These are phyloP conservation scores for Pteropus rufus DNA, from an alignment of 2,797 vertebrate species.

Conservation along the genomic window DNA sequence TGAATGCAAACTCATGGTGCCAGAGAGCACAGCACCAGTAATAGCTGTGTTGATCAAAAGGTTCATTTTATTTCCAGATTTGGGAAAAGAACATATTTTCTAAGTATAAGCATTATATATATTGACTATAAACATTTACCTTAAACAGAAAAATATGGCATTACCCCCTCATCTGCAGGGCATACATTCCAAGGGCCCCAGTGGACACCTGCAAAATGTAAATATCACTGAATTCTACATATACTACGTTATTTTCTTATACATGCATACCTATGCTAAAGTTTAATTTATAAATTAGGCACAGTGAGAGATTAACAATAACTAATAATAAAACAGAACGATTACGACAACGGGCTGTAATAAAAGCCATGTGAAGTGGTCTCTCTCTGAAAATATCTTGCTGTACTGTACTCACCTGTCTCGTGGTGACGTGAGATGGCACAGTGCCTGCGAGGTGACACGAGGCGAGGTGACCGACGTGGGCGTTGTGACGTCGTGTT, in stretches of 20 bases:
- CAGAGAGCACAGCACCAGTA: not conserved
- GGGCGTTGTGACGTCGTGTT: accelerated
- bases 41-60: not conserved
- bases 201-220: too few species aligned
- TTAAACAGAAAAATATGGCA: not conserved
- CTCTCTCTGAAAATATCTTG: not conserved
- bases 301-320: not conserved
- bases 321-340: not conserved
- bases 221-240: not conserved
- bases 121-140: not conserved
- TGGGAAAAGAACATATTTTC: not conserved
- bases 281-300: not conserved
- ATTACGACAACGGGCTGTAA: not conserved
- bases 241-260: not conserved
- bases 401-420: not conserved
- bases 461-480: too few species aligned
- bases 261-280: not conserved
- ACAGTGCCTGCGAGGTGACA: not conserved
- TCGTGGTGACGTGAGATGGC: not conserved
- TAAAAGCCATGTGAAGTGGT: not conserved
- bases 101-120: not conserved
- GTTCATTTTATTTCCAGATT: not conserved
- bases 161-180: too few species aligned
- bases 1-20: not conserved
- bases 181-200: not conserved